These are phyloP conservation scores for Apteryx owenii DNA, from an alignment of 2,113 vertebrate species.

Conservation along the genomic window DNA sequence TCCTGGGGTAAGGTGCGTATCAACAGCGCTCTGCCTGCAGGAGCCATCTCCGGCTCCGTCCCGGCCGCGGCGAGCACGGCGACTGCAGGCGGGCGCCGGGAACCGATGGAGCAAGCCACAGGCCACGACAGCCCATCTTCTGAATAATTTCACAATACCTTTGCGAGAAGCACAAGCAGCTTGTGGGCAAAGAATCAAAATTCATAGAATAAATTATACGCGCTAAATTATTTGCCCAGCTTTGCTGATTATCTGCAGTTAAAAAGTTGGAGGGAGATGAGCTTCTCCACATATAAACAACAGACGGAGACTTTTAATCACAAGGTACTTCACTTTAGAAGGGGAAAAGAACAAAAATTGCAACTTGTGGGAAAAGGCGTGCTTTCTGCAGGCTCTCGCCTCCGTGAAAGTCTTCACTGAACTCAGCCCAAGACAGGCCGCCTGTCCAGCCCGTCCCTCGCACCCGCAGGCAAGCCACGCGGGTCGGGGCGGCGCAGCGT, in stretches of 20 bases:
- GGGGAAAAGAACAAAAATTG: background rate
- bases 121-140: background rate
- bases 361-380: too few species aligned
- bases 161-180: conserved; percentile 39
- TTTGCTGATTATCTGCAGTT: conserved; percentile 62
- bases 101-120: background rate
- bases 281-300: background rate
- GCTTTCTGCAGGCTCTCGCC: too few species aligned
- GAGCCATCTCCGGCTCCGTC: too few species aligned
- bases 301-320: background rate
- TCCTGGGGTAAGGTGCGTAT: background rate
- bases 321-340: background rate
- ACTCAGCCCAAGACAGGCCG: too few species aligned
- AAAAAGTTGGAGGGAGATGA: conserved; percentile 39
- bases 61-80: too few species aligned
- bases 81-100: too few species aligned
- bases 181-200: conserved; percentile 60
- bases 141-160: conserved; percentile 19
- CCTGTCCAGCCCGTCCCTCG: too few species aligned
- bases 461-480: too few species aligned
- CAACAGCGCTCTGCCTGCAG: background rate
- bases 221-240: conserved; percentile 37
- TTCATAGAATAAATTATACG: conserved; percentile 53
- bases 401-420: too few species aligned
- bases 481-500: too few species aligned